Evolutionary conservation across 2,888 invertebrate species (phyloP).

Genomic region (Chymomyza caudatula): DNA sequence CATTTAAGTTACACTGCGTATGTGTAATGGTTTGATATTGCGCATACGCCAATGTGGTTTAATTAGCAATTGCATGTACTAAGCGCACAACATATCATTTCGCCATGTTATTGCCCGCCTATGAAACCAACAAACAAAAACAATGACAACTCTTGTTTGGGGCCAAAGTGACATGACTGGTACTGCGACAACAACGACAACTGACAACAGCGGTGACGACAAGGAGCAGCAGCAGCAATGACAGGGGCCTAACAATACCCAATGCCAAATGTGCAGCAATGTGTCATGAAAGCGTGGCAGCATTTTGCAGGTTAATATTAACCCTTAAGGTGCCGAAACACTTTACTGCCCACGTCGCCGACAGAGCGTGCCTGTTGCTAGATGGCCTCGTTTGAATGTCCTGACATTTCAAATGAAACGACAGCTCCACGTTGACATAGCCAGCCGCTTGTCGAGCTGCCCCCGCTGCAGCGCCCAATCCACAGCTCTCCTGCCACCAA

Average conservation of each 20-base stretch:
- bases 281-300: constrained; percentile 33
- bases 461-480: background rate
- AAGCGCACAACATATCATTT: background rate
- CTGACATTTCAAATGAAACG: constrained; percentile 4
- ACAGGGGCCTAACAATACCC: too few relatives aligned
- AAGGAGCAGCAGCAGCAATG: constrained; percentile 1
- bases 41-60: constrained; percentile 29
- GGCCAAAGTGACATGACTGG: background rate
- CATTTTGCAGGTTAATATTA: constrained; percentile 44
- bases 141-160: constrained; percentile 17
- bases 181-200: constrained; percentile 19
- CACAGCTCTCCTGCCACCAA: background rate
- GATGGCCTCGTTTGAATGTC: constrained; percentile 39
- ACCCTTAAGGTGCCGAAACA: constrained; percentile 49
- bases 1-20: background rate
- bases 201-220: constrained; percentile 40
- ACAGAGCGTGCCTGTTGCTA: constrained; percentile 19
- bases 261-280: background rate
- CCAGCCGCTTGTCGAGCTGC: background rate
- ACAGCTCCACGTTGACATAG: constrained; percentile 49
- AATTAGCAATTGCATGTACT: constrained; percentile 49
- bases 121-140: constrained; percentile 1
- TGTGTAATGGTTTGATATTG: background rate
- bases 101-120: background rate
- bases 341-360: constrained; percentile 27